Evolutionary conservation across 2,797 vertebrate species (phyloP).

Genomic region (Silurus lanzhouensis): DNA sequence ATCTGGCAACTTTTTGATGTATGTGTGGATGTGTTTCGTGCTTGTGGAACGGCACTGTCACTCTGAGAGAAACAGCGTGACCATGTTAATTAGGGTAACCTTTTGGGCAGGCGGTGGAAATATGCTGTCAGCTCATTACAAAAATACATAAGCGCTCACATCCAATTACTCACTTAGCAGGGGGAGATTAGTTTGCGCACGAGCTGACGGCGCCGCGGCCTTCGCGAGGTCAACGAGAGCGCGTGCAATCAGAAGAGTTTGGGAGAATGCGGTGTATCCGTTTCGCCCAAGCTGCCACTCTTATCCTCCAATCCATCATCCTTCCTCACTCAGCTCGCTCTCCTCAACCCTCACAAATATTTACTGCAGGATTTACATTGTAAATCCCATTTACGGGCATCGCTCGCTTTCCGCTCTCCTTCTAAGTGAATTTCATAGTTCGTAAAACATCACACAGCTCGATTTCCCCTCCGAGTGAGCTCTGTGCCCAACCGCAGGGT

Average conservation of each 20-base stretch:
- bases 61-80: slow-evolving; percentile 78
- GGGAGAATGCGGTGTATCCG: slow-evolving; percentile 62
- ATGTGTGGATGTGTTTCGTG: slow-evolving; percentile 63
- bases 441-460: slow-evolving; percentile 62
- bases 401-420: slow-evolving; percentile 38
- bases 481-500: slow-evolving; percentile 30
- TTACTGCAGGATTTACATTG: slow-evolving; percentile 62
- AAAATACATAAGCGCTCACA: slow-evolving; percentile 86
- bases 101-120: slow-evolving; percentile 74
- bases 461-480: slow-evolving; percentile 43
- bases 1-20: slow-evolving; percentile 52
- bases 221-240: slow-evolving; percentile 71
- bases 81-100: slow-evolving; percentile 77
- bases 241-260: slow-evolving; percentile 75
- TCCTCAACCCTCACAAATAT: slow-evolving; percentile 62
- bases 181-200: slow-evolving; percentile 73
- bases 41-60: slow-evolving; percentile 79
- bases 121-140: slow-evolving; percentile 82
- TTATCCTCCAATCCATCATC: slow-evolving; percentile 64
- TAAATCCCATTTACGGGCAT: slow-evolving; percentile 34
- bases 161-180: slow-evolving; percentile 85
- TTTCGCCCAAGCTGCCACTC: slow-evolving; percentile 57
- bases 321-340: slow-evolving; percentile 38
- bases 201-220: slow-evolving; percentile 73
- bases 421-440: slow-evolving; percentile 62